phyloP scores from a whole-genome alignment of 2,113 vertebrate genomes.

The Psammodynastes pulverulentus region DNA sequence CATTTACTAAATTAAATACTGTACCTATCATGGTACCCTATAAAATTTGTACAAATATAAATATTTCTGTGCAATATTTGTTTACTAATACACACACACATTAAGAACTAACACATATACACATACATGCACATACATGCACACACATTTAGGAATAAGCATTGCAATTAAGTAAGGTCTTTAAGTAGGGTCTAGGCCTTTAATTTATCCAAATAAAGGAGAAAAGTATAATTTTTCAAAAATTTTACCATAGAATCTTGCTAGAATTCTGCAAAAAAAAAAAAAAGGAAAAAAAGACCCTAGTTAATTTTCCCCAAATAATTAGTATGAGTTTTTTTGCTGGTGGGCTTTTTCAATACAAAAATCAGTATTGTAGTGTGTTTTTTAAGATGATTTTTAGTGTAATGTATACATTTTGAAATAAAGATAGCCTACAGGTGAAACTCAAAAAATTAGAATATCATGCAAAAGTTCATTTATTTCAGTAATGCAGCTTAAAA shows the following conservation, averaged over 20 bases:
- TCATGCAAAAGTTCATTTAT: no score
- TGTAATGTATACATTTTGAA: neutral
- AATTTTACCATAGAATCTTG: neutral
- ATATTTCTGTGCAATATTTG: neutral
- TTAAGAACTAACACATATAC: neutral
- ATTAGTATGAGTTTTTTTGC: conserved; percentile 1
- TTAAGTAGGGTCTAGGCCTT: neutral
- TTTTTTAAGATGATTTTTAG: neutral
- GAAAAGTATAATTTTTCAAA: neutral
- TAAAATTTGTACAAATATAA: conserved; percentile 9
- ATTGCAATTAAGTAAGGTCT: neutral
- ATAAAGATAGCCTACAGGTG: no score
- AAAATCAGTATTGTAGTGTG: neutral
- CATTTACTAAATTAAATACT: conserved; percentile 2
- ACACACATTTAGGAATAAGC: neutral
- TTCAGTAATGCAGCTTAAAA: no score
- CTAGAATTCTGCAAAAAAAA: neutral
- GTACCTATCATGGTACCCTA: neutral
- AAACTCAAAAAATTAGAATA: no score
- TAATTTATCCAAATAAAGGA: neutral
- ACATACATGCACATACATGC: neutral
- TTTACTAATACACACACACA: neutral
- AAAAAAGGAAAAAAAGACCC: no score
- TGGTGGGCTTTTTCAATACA: neutral
- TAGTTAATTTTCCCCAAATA: neutral